These are phyloP conservation scores for Otis tarda DNA, from an alignment of 2,113 vertebrate genomes.

Conservation along the genomic window DNA sequence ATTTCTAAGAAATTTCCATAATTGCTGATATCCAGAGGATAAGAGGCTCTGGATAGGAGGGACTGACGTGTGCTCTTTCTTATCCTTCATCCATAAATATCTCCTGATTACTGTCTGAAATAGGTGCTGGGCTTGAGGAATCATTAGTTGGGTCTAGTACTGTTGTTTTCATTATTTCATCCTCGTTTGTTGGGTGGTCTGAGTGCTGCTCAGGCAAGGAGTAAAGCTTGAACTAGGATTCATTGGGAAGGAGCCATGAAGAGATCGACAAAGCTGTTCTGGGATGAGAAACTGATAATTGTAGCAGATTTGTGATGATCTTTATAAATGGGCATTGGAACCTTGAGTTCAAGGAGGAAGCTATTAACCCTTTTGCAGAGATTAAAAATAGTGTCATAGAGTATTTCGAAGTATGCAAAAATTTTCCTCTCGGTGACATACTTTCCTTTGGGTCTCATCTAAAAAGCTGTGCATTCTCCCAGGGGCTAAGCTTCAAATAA, in stretches of 20 bases:
- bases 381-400: background rate
- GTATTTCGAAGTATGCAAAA: background rate
- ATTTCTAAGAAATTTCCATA: background rate
- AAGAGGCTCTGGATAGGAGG: background rate
- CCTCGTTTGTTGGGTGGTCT: background rate
- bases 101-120: background rate
- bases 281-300: background rate
- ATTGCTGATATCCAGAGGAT: background rate
- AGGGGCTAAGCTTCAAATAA: slow-evolving; percentile 27
- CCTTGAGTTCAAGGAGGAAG: background rate
- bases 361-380: background rate
- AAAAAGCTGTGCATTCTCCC: background rate
- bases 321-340: background rate
- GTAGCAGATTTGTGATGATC: background rate
- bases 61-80: background rate
- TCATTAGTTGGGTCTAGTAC: background rate
- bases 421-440: background rate
- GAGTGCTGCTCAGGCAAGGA: background rate
- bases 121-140: background rate
- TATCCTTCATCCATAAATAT: background rate
- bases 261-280: slow-evolving; percentile 2
- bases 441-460: slow-evolving; percentile 28
- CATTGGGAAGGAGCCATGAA: background rate
- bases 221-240: background rate
- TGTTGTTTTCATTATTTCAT: background rate